phyloP scores from a whole-genome alignment of 2,113 vertebrate species.

The Desmodus rotundus region DNA sequence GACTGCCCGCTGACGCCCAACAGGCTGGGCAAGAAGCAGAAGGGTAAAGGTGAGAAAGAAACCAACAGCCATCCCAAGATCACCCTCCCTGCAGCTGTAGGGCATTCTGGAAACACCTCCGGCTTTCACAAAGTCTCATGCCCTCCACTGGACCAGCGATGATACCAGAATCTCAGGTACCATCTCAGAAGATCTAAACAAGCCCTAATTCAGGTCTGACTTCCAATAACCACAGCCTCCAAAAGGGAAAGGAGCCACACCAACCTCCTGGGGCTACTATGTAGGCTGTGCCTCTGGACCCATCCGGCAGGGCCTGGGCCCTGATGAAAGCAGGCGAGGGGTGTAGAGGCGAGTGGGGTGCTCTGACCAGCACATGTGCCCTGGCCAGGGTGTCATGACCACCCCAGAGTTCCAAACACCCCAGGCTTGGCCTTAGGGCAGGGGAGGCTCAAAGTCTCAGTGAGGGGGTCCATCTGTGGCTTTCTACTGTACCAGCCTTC shows the following conservation, averaged over 20 bases:
- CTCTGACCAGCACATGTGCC: neutral
- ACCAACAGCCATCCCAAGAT: neutral
- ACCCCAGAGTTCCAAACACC: neutral
- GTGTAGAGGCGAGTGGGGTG: no score
- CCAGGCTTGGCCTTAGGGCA: neutral
- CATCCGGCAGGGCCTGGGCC: neutral
- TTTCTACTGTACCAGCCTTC: neutral
- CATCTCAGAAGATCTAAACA: accelerated
- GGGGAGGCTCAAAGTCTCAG: neutral
- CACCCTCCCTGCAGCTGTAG: neutral
- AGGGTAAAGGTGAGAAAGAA: neutral
- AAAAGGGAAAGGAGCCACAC: neutral
- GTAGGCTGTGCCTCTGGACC: neutral
- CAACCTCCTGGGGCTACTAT: no score
- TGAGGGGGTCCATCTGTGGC: neutral
- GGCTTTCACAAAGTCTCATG: neutral
- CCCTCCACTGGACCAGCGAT: neutral
- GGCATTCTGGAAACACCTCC: neutral
- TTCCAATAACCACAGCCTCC: neutral
- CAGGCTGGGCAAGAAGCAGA: neutral
- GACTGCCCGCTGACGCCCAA: neutral
- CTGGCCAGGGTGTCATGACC: no score
- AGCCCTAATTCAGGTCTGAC: neutral
- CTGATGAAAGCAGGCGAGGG: neutral
- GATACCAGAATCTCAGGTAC: neutral